Percentiles rank a stretch among this genome's conserved stretches.
Evolutionary conservation across 2,888 invertebrate genomes (phyloP).

Genomic region (Drosophila mimica): DNA sequence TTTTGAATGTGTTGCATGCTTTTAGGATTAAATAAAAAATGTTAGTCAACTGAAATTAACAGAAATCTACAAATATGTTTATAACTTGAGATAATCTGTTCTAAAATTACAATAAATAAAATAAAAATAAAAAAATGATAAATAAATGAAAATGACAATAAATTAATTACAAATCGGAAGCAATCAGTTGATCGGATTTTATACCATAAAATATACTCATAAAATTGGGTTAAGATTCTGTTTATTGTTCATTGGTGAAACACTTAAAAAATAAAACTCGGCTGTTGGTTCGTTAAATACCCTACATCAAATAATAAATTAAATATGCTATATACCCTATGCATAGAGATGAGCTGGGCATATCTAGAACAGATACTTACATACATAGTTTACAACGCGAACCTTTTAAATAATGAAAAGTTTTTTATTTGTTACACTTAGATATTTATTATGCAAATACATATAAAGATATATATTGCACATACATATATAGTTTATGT

Average conservation of each 20-base stretch:
- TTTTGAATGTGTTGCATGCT: neutral
- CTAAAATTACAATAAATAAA: neutral
- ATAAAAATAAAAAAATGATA: no score
- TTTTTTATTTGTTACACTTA: slow-evolving; percentile 35
- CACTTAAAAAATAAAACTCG: neutral
- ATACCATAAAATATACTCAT: neutral
- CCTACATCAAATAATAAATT: neutral
- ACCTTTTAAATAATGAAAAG: neutral
- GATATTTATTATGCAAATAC: slow-evolving; percentile 58
- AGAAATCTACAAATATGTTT: neutral
- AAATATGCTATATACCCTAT: neutral
- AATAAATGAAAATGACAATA: neutral
- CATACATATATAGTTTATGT: slow-evolving; percentile 15
- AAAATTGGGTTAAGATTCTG: neutral
- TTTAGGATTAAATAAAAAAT: neutral
- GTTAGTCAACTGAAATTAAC: neutral
- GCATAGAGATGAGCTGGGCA: neutral
- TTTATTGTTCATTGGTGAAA: neutral
- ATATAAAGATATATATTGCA: slow-evolving; percentile 12
- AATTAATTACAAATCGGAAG: neutral
- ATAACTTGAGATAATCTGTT: neutral
- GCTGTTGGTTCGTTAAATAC: neutral
- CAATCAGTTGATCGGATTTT: neutral
- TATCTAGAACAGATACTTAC: neutral
- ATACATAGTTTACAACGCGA: neutral